Base-by-base conservation (phyloP, 2,113 vertebrate genomes). In the Sula dactylatra region DNA sequence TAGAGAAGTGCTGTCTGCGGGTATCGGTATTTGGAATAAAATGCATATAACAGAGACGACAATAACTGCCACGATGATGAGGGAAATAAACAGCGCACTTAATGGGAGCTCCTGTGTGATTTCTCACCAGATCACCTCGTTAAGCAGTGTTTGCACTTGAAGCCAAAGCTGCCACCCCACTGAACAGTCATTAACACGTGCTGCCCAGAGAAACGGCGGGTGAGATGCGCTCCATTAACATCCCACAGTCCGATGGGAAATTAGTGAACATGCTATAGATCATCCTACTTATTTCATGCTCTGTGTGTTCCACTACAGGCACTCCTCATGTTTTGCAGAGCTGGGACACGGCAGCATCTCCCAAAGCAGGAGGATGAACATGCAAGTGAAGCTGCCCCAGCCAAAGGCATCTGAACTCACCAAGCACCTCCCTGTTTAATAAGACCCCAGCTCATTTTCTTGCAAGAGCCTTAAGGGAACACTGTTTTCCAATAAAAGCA, bases 1-100 rank as follows among this genome's bases (percentile, higher is more conserved):
- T 12, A 7, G 10, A 26, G 16, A n/a, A 40, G 24, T 3, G 45
- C 66, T 29, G 13, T 11, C 56, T 1, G 0, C 0, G 0, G 11
- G 11, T 44, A 7, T 5, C 10, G 0, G 4, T 2, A 7, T 18
- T 42, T 11, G 76, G 45, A 34, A 16, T 7, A 13, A 32, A 42
- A 52, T 1, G 5, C 3, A 0, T 15, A 3, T 3, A 56, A 36
- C 14, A 42, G 36, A 9, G 18, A 2, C 13, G 42, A 36, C 38
- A 26, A 13, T 7, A 20, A 5, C 12, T 6, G 50, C 38, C 54
- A 8, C 7, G 2, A 11, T 6, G 22, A 11, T 2, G 44, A 36
- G n/a, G 54, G n/a, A 22, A 2, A 32, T 3, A 27, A 10, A 6
- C 20, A 7, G 54, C 0, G 1, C 20, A 5, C 16, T 18, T 24